Percentiles rank a stretch among this genome's conserved stretches.
Conservation (phyloP, 1,140 invertebrate species). For the Drosophila sechellia region DNA sequence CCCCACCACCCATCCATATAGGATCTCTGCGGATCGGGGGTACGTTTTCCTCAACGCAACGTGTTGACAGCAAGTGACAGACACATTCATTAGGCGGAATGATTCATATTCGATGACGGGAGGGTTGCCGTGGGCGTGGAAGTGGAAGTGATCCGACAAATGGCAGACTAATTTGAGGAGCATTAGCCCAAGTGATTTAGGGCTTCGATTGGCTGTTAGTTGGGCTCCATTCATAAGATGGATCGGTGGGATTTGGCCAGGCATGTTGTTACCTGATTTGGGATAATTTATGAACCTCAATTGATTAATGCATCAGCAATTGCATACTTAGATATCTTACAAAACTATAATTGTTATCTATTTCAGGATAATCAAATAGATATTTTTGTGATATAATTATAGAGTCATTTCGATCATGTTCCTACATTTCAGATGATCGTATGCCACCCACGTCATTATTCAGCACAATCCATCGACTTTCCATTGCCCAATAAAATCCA, state of each 20-base stretch:
- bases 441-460: not conserved
- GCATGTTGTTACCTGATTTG: slow-evolving; percentile 24
- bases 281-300: slow-evolving; percentile 13
- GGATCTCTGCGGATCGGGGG: slow-evolving; percentile 20
- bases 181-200: slow-evolving; percentile 73
- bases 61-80: slow-evolving; percentile 82
- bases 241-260: slow-evolving; percentile 15
- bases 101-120: slow-evolving; percentile 60
- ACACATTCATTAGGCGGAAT: slow-evolving; percentile 80
- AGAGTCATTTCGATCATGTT: no score
- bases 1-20: not conserved
- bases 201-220: slow-evolving; percentile 35
- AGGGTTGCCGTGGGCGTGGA: slow-evolving; percentile 1
- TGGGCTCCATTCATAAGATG: slow-evolving; percentile 42
- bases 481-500: slow-evolving; percentile 11
- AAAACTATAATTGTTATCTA: no score
- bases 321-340: not conserved
- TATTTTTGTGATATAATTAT: no score
- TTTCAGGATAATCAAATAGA: no score
- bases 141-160: slow-evolving; percentile 46
- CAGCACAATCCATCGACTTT: slow-evolving; percentile 17
- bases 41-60: slow-evolving; percentile 51
- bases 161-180: slow-evolving; percentile 63
- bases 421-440: no score
- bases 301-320: not conserved